Evolutionary conservation across 2,888 invertebrate genomes (phyloP), one percentile per base, ranked within the genome.

Genomic region (Microplitis manilae): DNA sequence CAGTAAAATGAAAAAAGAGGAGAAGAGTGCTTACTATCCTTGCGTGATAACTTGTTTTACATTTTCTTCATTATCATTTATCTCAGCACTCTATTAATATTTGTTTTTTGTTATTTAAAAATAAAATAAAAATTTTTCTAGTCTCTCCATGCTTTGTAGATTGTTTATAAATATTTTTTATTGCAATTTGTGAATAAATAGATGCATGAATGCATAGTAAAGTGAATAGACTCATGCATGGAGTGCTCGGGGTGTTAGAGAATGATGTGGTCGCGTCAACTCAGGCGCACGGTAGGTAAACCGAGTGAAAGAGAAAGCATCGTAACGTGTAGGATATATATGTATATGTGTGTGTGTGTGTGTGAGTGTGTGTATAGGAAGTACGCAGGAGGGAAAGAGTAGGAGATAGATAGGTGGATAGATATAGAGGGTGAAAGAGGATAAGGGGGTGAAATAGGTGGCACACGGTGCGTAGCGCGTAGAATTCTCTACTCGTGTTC

Each of bases 401-500:
- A 74, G 76, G 73, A 65, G 75, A 50, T 75, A 69, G 64, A 69
- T 67, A 39, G 20, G 13, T 30, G 13, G 60, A 9, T 38, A 15
- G 68, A 75, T 70, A 76, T 79, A 65, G 68, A 77, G 79, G 76
- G n/a, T 68, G 79, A 64, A 77, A 50, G 50, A 50, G 50, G 50
- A 62, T 64, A 74, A 68, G 75, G 79, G 79, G 76, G n/a, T 71
- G 77, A 67, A 77, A 73, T 73, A 62, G 77, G 75, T 70, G 78
- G 77, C 75, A 79, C 77, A 73, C 76, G 77, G 77, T 80, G 79
- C 79, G 79, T 76, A 75, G 76, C 77, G 79, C 78, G 76, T 76
- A 78, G 81, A 82, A 82, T 79, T 77, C 77, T 61, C 79, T 80
- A 50, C 50, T 50, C 50, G 50, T 50, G 50, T 50, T 50, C 50